Conservation (phyloP, 2,797 vertebrate genomes). For the Sebastes variabilis region DNA sequence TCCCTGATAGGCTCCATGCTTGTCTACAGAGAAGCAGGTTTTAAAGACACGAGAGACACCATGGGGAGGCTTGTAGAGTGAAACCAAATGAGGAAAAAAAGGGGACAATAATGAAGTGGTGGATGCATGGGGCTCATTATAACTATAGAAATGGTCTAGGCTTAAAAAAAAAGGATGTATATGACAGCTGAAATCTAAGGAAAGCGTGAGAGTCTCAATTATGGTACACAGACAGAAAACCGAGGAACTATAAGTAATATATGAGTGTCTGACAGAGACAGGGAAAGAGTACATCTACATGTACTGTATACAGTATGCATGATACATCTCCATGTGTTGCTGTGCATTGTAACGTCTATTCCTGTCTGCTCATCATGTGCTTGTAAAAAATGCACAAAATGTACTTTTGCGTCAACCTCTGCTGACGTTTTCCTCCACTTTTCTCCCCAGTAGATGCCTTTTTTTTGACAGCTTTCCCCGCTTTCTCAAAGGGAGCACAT, state of each 20-base stretch:
- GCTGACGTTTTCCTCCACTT: neutral
- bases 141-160: constrained; percentile 7
- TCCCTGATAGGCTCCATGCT: constrained; percentile 18
- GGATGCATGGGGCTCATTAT: constrained; percentile 24
- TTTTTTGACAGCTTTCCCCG: neutral
- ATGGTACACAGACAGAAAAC: neutral
- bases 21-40: constrained; percentile 40
- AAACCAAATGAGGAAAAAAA: constrained; percentile 15
- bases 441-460: neutral
- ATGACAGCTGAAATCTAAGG: constrained; percentile 17
- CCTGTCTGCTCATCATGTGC: neutral
- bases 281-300: neutral
- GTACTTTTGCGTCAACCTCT: neutral
- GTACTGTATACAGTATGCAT: neutral
- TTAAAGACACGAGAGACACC: constrained; percentile 14
- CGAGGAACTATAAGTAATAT: neutral
- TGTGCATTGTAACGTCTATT: neutral
- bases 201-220: constrained; percentile 8
- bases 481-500: neutral
- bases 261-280: neutral
- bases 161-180: neutral
- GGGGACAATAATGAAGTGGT: neutral
- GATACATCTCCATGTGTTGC: neutral
- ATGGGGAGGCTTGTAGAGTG: neutral
- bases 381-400: constrained; percentile 4